A percentile compares a stretch with the other conserved stretches of the same genome.
These are phyloP conservation scores for Limnephilus auricula DNA, from an alignment of 2,888 invertebrate species.

Conservation along the genomic window DNA sequence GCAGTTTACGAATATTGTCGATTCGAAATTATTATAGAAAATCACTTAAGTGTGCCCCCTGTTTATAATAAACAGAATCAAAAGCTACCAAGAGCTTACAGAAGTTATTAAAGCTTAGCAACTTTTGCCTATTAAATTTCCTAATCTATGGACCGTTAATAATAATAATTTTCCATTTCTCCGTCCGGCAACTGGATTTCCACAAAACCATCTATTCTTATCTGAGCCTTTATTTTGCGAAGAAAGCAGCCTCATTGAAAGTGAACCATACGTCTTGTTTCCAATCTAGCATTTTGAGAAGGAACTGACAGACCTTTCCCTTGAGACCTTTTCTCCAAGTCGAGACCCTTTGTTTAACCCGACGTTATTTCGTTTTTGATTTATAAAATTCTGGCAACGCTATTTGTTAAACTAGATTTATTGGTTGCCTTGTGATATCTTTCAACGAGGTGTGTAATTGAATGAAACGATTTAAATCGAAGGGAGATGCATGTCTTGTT, in stretches of 20 bases:
- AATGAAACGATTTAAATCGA: background rate
- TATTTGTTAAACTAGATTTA: background rate
- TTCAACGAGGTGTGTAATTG: background rate
- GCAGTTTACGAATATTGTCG: background rate
- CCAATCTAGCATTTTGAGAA: conserved; percentile 28
- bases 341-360: conserved; percentile 13
- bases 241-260: conserved; percentile 31
- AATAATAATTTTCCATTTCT: background rate
- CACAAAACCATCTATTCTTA: background rate
- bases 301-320: conserved; percentile 16
- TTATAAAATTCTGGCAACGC: conserved; percentile 16
- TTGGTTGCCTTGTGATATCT: background rate
- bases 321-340: conserved; percentile 3
- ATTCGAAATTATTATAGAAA: background rate
- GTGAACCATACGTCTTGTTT: conserved; percentile 35
- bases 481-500: background rate
- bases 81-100: background rate
- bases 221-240: background rate
- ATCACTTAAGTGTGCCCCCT: background rate
- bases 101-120: background rate
- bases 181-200: background rate
- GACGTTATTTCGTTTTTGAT: conserved; percentile 35
- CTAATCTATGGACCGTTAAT: background rate
- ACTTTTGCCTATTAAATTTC: background rate
- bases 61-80: background rate